Evolutionary conservation across 2,797 vertebrate species (phyloP).

Genomic region (Aselliscus stoliczkanus): DNA sequence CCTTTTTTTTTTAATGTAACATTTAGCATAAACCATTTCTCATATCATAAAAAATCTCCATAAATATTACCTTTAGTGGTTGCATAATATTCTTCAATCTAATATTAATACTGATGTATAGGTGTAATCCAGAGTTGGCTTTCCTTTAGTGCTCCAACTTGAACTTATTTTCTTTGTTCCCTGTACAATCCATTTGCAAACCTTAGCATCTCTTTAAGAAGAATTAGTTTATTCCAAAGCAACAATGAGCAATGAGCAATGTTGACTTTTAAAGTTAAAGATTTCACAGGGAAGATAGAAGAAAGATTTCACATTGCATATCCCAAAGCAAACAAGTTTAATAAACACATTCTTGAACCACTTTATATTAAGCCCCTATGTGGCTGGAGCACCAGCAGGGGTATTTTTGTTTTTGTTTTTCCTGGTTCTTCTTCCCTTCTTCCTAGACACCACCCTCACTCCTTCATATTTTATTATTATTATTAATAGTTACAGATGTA

Average conservation of each 20-base stretch:
- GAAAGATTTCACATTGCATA: not conserved
- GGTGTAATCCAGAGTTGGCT: not conserved
- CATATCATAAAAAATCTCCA: not conserved
- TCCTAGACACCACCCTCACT: not conserved
- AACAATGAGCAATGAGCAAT: not conserved
- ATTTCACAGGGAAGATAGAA: not conserved
- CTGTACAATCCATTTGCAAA: not conserved
- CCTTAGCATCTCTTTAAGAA: not conserved
- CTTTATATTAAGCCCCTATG: not conserved
- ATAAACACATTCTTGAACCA: not conserved
- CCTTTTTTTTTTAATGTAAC: conserved; percentile 20
- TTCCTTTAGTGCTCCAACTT: not conserved
- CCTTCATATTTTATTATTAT: too few relatives aligned
- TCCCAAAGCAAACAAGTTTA: not conserved
- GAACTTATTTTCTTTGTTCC: not conserved
- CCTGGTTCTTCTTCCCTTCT: not conserved
- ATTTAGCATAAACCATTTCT: not conserved
- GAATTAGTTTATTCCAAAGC: not conserved
- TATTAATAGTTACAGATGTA: too few relatives aligned
- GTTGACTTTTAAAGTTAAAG: not conserved
- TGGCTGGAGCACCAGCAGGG: not conserved
- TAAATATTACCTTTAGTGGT: not conserved
- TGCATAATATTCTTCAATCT: not conserved
- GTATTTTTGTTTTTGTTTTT: not conserved
- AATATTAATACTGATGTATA: not conserved